Evolutionary conservation across 2,113 vertebrate species (phyloP).

Genomic region (Myotis brandtii): DNA sequence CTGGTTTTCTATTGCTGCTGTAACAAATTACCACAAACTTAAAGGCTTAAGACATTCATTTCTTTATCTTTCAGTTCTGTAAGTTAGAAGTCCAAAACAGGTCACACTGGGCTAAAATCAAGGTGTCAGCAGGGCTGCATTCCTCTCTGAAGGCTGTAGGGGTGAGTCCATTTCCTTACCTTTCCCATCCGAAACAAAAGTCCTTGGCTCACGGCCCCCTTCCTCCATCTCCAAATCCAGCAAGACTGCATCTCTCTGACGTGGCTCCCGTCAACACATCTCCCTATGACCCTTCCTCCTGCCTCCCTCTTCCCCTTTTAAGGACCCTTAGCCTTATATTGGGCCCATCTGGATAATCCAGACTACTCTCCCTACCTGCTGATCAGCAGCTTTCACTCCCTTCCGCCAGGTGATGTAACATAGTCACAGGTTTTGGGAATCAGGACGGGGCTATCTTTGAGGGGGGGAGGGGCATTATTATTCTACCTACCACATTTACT

Average conservation of each 20-base stretch:
- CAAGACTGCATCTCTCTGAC: background rate
- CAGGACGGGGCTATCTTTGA: background rate
- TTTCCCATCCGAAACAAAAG: background rate
- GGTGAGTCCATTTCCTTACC: background rate
- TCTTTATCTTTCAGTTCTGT: conserved; percentile 7
- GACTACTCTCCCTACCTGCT: background rate
- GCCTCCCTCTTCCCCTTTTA: background rate
- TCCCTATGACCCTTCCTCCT: background rate
- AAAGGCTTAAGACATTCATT: background rate
- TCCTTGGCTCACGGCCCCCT: background rate
- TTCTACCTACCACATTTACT: background rate
- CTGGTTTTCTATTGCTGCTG: background rate
- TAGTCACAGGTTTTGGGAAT: background rate
- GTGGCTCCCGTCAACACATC: background rate
- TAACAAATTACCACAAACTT: conserved; percentile 25
- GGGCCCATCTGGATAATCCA: background rate
- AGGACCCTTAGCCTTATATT: background rate
- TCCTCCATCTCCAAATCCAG: background rate
- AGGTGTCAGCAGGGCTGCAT: background rate
- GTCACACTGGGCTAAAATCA: background rate
- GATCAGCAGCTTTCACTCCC: background rate
- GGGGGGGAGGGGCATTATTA: background rate
- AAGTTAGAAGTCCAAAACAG: background rate
- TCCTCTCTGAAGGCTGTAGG: background rate
- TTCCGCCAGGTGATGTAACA: background rate